Percentiles rank a stretch among this genome's conserved stretches.
Evolutionary conservation across 2,888 invertebrate genomes (phyloP).

Genomic region (Tetheella fluctuosa): DNA sequence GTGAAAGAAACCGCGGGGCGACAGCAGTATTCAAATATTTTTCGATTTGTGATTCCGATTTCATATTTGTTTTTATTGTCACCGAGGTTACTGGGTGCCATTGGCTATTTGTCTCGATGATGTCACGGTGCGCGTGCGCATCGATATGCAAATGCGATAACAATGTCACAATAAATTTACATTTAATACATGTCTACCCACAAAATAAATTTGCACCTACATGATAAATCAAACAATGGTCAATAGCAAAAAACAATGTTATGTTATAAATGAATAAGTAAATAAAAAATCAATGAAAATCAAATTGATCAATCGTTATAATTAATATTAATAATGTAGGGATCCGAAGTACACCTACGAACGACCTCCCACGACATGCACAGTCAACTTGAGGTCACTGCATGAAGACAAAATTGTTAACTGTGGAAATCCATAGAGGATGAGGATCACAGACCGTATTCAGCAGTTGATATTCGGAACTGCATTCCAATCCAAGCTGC

Average conservation of each 20-base stretch:
- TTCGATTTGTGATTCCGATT: constrained; percentile 16
- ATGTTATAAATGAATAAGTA: neutral
- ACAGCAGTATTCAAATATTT: constrained; percentile 13
- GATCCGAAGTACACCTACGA: too few relatives aligned
- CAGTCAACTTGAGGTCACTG: too few relatives aligned
- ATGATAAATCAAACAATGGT: constrained; percentile 1
- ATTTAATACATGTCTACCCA: neutral
- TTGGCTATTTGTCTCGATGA: constrained; percentile 28
- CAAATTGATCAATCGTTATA: too few relatives aligned
- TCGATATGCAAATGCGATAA: constrained; percentile 38
- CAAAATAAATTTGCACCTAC: neutral
- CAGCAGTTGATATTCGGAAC: too few relatives aligned
- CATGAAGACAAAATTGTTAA: too few relatives aligned
- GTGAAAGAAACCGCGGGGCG: too few relatives aligned
- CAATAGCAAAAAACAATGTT: neutral
- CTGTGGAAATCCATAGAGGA: too few relatives aligned
- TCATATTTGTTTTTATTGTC: constrained; percentile 20
- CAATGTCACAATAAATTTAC: constrained; percentile 35
- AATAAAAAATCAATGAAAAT: too few relatives aligned
- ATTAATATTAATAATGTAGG: too few relatives aligned
- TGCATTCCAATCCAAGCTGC: too few relatives aligned
- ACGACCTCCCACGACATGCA: too few relatives aligned
- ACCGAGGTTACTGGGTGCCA: constrained; percentile 13
- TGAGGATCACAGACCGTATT: too few relatives aligned
- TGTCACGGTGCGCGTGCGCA: constrained; percentile 30